Conservation (phyloP, 2,113 vertebrate genomes). For the Diglossa brunneiventris region DNA sequence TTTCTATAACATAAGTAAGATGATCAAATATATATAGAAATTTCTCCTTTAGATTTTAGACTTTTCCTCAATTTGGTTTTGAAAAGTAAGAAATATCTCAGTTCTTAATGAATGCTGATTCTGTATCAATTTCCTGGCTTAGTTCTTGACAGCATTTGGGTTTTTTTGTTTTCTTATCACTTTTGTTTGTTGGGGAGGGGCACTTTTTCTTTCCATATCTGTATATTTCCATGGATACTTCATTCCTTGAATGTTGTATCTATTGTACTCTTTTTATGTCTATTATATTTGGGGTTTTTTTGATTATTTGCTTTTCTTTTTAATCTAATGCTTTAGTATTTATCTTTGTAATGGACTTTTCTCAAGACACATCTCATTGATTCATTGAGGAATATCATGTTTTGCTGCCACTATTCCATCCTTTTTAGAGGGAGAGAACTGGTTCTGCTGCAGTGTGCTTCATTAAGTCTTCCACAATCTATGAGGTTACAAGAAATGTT, state of each 20-base stretch:
- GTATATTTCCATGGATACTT: not conserved
- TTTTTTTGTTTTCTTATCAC: too few species aligned
- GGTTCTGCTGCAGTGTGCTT: not conserved
- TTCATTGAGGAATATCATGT: not conserved
- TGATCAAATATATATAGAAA: not conserved
- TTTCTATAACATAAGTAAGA: not conserved
- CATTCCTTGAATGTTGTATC: not conserved
- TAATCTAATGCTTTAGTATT: not conserved
- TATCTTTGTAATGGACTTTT: not conserved
- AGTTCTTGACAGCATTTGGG: not conserved
- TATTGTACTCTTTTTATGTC: not conserved
- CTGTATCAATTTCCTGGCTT: not conserved
- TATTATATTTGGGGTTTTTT: not conserved
- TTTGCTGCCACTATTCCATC: not conserved
- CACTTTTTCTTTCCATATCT: not conserved
- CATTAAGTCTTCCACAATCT: not conserved
- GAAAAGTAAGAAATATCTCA: not conserved
- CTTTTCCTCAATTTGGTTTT: not conserved
- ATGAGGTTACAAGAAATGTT: not conserved
- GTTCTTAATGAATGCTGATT: not conserved
- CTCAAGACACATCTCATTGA: not conserved
- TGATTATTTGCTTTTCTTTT: not conserved
- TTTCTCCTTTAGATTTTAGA: not conserved
- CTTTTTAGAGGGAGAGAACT: not conserved
- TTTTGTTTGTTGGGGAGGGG: rapidly evolving